Percentiles rank a stretch among this genome's conserved stretches.
These are phyloP conservation scores for Actinia equina DNA, from an alignment of 64 coral and sea anemone genomes.

Conservation along the genomic window DNA sequence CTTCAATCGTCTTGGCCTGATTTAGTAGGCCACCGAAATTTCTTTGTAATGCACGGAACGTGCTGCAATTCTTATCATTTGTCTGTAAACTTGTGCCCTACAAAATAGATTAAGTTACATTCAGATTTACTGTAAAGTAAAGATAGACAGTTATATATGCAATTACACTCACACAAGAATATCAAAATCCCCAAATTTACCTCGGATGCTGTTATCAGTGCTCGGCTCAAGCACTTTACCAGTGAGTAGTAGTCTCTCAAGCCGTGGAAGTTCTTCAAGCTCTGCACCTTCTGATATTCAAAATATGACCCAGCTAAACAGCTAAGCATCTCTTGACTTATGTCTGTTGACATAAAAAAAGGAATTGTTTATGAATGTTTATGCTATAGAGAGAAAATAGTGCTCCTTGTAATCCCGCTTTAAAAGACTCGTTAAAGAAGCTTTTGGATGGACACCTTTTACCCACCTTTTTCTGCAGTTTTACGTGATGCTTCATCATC, in stretches of 20 bases:
- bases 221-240: slow-evolving; percentile 48
- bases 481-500: not conserved
- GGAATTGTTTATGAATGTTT: no score
- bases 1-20: not conserved
- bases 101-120: not conserved
- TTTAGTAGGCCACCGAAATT: slow-evolving; percentile 81
- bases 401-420: no score
- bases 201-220: not conserved
- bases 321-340: slow-evolving; percentile 14
- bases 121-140: no score
- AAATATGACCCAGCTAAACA: slow-evolving; percentile 77
- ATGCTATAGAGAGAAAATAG: no score
- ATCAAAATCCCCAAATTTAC: not conserved
- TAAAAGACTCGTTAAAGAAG: no score
- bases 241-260: slow-evolving; percentile 93
- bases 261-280: slow-evolving; percentile 76
- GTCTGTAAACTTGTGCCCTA: not conserved
- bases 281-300: slow-evolving; percentile 72
- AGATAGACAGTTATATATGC: no score
- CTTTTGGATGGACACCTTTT: not conserved
- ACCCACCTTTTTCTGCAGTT: not conserved
- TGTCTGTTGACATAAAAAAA: not conserved
- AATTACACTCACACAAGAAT: no score
- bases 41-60: slow-evolving; percentile 73
- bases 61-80: not conserved